Evolutionary conservation across 2,888 invertebrate species (phyloP), one percentile per base, ranked within the genome.

Genomic region (Cerastis leucographa): DNA sequence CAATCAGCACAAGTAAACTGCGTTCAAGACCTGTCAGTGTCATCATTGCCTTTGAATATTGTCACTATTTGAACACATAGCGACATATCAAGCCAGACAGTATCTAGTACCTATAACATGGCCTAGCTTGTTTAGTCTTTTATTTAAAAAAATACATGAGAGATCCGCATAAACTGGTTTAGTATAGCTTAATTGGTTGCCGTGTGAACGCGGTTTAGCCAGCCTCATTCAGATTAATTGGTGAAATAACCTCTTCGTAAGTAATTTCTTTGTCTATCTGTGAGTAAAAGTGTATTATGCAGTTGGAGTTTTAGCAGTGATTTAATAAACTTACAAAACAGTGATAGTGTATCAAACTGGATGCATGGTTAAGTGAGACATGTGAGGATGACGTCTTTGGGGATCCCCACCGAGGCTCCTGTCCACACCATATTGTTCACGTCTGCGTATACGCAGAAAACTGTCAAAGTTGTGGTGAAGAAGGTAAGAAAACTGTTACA

Each of bases 351-450:
- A 25, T 51, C 0, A 54, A 68, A 76, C 22, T 61, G 22, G n/a
- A 46, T 61, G 51, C 59, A 44, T 44, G 49, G 29, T 59, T 70
- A 49, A 80, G 69, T 75, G 82, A 87, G 85, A 83, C 42, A 85
- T 89, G 88, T 81, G 51, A 89, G 79, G 56, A 96, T 96, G 96
- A 93, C 96, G 86, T 96, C 96, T 77, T 88, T 96, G 59, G 96
- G 96, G 1, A 96, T 96, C 76, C 96, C 96, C 12, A 96, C 96
- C 2, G 96, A 96, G 86, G 96, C 96, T 71, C 96, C 96, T 0
- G 92, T 96, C 0, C 96, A 96, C 77, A 96, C 96, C 1, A 94
- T 96, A 74, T 85, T 96, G 49, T 96, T 93, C 77, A 96, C 96
- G 0, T 95, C 96, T 14, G 96, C 96, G 49, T 96, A 95, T 74